A percentile compares a stretch with the other conserved stretches of the same genome.
phyloP scores from a whole-genome alignment of 2,113 vertebrate species.

The Gallinago media region DNA sequence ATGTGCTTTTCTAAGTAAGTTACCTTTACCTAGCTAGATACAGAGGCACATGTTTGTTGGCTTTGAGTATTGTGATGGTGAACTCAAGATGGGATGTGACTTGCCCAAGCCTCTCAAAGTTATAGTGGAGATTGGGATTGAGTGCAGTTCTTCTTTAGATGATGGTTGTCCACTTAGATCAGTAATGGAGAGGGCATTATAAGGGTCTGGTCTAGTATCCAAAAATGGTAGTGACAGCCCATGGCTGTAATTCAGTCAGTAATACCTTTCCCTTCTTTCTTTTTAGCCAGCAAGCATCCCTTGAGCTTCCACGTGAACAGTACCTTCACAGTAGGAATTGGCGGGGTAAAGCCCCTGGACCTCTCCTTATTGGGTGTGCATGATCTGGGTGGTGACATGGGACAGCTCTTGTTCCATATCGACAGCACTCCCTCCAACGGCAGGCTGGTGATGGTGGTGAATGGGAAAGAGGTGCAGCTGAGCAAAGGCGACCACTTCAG shows the following conservation, averaged over 20 bases:
- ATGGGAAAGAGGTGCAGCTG: slow-evolving; percentile 67
- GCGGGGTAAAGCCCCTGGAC: slow-evolving; percentile 75
- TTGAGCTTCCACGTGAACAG: slow-evolving; percentile 74
- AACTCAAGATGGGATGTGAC: neutral
- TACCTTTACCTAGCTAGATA: neutral
- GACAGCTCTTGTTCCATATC: slow-evolving; percentile 77
- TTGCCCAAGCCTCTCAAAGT: neutral
- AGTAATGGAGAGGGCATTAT: neutral
- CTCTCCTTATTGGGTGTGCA: slow-evolving; percentile 72
- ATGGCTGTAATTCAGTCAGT: neutral
- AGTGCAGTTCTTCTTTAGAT: neutral
- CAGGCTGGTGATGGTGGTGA: slow-evolving; percentile 63
- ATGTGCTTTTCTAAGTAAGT: neutral
- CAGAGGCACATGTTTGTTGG: neutral
- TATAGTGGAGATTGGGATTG: neutral
- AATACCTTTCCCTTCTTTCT: neutral
- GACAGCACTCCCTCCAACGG: slow-evolving; percentile 83
- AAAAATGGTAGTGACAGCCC: neutral
- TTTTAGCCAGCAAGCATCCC: slow-evolving; percentile 75
- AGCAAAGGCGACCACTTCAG: slow-evolving; percentile 78
- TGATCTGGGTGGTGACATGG: slow-evolving; percentile 54
- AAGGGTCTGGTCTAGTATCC: neutral
- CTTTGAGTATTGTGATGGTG: neutral
- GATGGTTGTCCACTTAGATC: neutral
- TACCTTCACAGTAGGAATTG: slow-evolving; percentile 83